Evolutionary conservation across 30 jellyfish, hydroid and myxozoan genomes (phyloP).

Genomic region (Hydra vulgaris): DNA sequence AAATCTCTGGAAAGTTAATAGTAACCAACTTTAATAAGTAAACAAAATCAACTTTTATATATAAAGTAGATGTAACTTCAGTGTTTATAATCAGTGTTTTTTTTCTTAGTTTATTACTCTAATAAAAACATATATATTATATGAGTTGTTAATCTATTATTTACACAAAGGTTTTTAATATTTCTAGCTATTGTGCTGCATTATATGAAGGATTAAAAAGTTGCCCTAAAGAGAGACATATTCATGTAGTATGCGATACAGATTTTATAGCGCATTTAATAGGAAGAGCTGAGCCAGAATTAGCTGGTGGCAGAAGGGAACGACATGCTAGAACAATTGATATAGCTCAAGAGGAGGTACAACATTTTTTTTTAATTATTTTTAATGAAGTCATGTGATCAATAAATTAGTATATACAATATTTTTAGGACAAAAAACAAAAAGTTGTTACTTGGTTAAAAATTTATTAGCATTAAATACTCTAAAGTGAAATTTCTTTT

Average conservation of each 20-base stretch:
- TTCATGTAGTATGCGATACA: conserved; percentile 87
- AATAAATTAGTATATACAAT: no score
- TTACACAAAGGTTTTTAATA: no score
- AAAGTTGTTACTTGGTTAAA: background rate
- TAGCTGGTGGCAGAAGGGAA: conserved; percentile 92
- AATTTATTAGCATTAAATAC: background rate
- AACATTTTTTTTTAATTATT: background rate
- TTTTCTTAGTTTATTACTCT: no score
- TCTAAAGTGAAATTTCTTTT: no score
- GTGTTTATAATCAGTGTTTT: no score
- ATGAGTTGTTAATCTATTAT: no score
- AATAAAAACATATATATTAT: no score
- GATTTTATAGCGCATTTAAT: conserved; percentile 86
- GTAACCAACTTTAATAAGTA: no score
- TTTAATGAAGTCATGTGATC: no score
- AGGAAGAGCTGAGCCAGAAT: conserved; percentile 96
- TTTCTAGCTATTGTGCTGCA: conserved; percentile 74
- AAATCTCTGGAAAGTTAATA: no score
- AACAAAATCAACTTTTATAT: no score
- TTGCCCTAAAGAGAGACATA: conserved; percentile 88
- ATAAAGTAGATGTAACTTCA: no score
- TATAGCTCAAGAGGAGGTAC: conserved; percentile 93
- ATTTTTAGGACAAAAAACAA: background rate
- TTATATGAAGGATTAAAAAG: conserved; percentile 86
- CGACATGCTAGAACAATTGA: conserved; percentile 95